Base-by-base conservation (phyloP, 1,140 invertebrate species). In the Nylanderia fulva region DNA sequence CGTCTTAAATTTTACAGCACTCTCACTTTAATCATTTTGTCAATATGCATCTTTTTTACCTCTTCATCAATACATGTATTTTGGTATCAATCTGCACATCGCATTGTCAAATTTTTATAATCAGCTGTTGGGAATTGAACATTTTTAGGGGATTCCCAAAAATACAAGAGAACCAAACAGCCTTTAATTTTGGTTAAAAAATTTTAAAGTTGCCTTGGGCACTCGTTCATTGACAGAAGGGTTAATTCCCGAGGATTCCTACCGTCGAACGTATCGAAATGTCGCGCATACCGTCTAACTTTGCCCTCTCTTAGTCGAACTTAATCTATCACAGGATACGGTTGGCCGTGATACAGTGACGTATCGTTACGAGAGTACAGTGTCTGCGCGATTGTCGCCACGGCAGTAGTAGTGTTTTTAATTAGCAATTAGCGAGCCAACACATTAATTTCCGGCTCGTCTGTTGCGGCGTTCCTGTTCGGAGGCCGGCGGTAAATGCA, bases 381-480 rank as follows among this genome's bases (percentile, higher is more conserved):
- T 48, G 36, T 42, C 11, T 42, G 76, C n/a, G 42, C 60, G 45
- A 42, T 54, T 58, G 58, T 61, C 45, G 58, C 13, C 56, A 39
- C 18, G 11, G 77, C 24, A n/a, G 54, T 85, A 63, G 83, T 82
- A 88, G 91, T 92, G 92, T 94, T 94, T 94, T 94, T 94, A 94
- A 94, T 94, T 93, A 94, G 93, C 93, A 94, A 94, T 94, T 94
- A 94, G 91, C 90, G 89, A 90, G 91, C 93, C 92, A 93, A 93
- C 93, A 92, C 93, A 94, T 94, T 94, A 94, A 94, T 94, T 94
- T 94, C 94, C 92, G 92, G 89, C 85, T 93, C 90, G 92, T 93
- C 89, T 93, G 90, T 92, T 91, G 93, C 90, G 91, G 92, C 91
- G 88, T 93, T 92, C 92, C 92, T 91, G 92, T 90, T n/a, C 88